Conservation (phyloP, 2,113 vertebrate species). For the Istiophorus platypterus region DNA sequence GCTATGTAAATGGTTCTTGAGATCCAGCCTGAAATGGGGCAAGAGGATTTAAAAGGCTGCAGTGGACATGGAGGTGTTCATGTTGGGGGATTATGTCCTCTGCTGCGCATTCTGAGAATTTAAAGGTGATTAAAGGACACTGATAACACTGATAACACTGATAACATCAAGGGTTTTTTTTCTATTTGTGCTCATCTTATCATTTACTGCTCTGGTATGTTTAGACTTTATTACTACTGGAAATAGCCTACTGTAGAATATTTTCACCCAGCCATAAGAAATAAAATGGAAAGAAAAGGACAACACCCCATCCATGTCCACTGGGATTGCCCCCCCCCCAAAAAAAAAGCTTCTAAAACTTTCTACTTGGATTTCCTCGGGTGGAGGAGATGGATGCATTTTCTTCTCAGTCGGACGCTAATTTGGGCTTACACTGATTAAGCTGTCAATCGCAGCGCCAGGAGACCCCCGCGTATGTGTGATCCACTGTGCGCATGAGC, state of each 20-base stretch:
- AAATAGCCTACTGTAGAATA: neutral
- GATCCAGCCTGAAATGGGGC: neutral
- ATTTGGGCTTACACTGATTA: constrained; percentile 80
- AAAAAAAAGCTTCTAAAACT: constrained; percentile 51
- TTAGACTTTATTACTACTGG: too few relatives aligned
- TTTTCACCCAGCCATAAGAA: constrained; percentile 26
- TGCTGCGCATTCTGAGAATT: too few relatives aligned
- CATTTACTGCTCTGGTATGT: too few relatives aligned
- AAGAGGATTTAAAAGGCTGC: neutral
- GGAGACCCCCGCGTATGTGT: constrained; percentile 55
- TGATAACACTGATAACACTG: too few relatives aligned
- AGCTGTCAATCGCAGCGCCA: constrained; percentile 71
- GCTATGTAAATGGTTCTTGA: neutral
- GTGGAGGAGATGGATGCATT: constrained; percentile 34
- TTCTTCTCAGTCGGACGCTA: constrained; percentile 61
- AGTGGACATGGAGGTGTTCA: neutral
- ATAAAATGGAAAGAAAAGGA: constrained; percentile 23
- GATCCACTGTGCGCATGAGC: constrained; percentile 55
- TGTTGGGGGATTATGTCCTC: neutral
- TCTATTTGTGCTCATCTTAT: too few relatives aligned
- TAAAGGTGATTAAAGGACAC: too few relatives aligned
- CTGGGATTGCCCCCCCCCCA: constrained; percentile 60
- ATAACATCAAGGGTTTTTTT: too few relatives aligned
- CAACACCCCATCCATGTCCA: neutral
- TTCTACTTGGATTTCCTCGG: constrained; percentile 38